A percentile compares a stretch with the other conserved stretches of the same genome.
Conservation (phyloP, 1,140 invertebrate species). For the Lepeophtheirus salmonis region DNA sequence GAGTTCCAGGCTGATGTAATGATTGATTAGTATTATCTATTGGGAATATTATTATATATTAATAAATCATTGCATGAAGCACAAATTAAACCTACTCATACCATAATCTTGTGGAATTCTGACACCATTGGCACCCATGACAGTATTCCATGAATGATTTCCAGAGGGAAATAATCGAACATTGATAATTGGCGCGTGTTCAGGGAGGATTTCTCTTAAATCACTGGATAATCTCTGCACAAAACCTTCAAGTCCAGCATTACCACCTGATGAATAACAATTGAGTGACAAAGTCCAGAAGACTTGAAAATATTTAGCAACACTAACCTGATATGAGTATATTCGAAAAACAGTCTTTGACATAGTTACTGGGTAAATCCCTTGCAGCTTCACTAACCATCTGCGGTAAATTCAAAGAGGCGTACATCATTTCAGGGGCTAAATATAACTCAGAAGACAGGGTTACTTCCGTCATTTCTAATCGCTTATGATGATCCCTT, state of each 20-base stretch:
- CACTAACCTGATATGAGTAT: slow-evolving; percentile 31
- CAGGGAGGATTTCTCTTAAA: slow-evolving; percentile 29
- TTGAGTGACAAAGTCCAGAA: neutral
- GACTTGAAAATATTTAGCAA: neutral
- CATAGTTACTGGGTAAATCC: slow-evolving; percentile 28
- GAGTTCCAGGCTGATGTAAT: slow-evolving; percentile 26
- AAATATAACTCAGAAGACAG: slow-evolving; percentile 32
- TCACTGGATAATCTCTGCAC: slow-evolving; percentile 30
- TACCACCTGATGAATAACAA: slow-evolving; percentile 24
- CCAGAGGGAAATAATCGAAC: slow-evolving; percentile 30
- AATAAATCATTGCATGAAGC: neutral
- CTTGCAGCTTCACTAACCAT: slow-evolving; percentile 30
- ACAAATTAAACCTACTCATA: neutral
- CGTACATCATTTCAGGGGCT: slow-evolving; percentile 35
- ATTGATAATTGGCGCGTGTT: slow-evolving; percentile 30
- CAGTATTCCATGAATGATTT: slow-evolving; percentile 29
- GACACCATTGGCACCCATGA: slow-evolving; percentile 30
- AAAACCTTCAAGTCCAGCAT: slow-evolving; percentile 33
- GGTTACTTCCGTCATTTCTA: slow-evolving; percentile 24
- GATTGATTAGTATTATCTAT: neutral
- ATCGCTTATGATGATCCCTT: neutral
- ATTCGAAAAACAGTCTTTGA: slow-evolving; percentile 31
- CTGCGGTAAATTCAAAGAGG: slow-evolving; percentile 30
- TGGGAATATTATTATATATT: neutral
- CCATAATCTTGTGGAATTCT: slow-evolving; percentile 5